Base-by-base conservation (phyloP, 2,797 vertebrate genomes). In the Vireo griseus region DNA sequence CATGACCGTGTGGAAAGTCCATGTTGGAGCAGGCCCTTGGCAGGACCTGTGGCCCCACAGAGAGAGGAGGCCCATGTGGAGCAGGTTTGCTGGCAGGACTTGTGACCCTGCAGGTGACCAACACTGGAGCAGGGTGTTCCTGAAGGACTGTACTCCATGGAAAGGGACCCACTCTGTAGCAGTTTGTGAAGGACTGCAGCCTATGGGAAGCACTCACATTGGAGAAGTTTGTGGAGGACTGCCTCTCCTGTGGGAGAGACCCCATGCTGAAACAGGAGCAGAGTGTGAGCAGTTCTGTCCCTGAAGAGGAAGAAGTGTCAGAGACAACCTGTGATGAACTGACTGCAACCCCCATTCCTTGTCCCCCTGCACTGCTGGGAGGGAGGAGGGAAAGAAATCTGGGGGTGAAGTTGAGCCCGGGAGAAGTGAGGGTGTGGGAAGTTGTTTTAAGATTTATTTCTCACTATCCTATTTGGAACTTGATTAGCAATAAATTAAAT, bases 191-290 rank as follows among this genome's bases (percentile, higher is more conserved):
- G 59, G 59, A 13, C 61, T 50, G 47, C 11, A 59, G 24, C 17
- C 35, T 1, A 0, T 17, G 65, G 55, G 31, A 66, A 50, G 40
- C 8, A 72, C 28, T n/a, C 16, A 47, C 18, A 37, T 0, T 22
- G 35, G 20, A 76, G 51, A 50, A 35, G 14, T 65, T 35, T 42
- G 71, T 48, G 24, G 12, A 52, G 33, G 39, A 65, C 9, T 54
- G 22, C 47, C 20, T 61, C 40, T 61, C 40, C 35, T 1, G 0
- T 42, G 33, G 51, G 26, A 65, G 19, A 39, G 12, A 59, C 5
- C 4, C n/a, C 57, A 51, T 1, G 0, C 71, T 45, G 50, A 39
- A 51, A 44, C 28, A 57, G 8, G 9, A 68, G 29, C 31, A 8
- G 19, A 61, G n/a, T 55, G 57, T 37, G 62, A 81, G 48, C 25